Evolutionary conservation across 23 tunicate species (phyloP), one percentile per base, ranked within the genome.

Genomic region (Clavelina lepadiformis): DNA sequence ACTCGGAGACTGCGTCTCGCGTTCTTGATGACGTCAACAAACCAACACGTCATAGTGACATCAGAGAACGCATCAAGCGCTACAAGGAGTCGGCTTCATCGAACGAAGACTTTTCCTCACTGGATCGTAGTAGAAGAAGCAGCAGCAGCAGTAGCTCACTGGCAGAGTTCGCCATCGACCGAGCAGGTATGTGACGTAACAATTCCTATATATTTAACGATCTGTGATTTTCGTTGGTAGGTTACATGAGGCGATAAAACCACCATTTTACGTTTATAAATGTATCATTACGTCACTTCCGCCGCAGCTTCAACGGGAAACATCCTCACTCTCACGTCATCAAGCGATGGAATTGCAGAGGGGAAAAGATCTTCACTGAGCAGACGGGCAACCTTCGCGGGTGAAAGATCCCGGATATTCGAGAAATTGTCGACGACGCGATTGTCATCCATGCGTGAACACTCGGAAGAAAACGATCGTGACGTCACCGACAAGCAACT

Each of bases 41-140:
- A 5, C 26, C 28, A 1, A 46, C 27, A 15, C 68, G 84, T 3
- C 75, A 86, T 46, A 77, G 66, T 33, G 95, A 86, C 49, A 55
- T 86, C 11, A 51, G 95, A 25, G 95, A 86, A 47, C 63, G 80
- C 31, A 86, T 86, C 6, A 45, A 76, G 31, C 69, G 80, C 11
- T 86, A 86, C 77, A 86, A 78, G 47, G 83, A 77, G 36, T 55
- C 75, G 15, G 45, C 67, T 23, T 61, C 77, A 21, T 57, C 63
- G 5, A 66, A 25, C 20, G 74, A 86, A 13, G 75, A 71, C 2
- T 31, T 28, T 13, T 1, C 38, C 59, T 34, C 76, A 33, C 20
- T 35, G 35, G 46, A 57, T 28, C 46, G 64, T 33, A 50, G 73
- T 15, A 68, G 72, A n/a, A 78, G 69, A 38, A 68, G 84, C 44